Conservation (phyloP, 2,888 invertebrate genomes). For the Boloria selene region DNA sequence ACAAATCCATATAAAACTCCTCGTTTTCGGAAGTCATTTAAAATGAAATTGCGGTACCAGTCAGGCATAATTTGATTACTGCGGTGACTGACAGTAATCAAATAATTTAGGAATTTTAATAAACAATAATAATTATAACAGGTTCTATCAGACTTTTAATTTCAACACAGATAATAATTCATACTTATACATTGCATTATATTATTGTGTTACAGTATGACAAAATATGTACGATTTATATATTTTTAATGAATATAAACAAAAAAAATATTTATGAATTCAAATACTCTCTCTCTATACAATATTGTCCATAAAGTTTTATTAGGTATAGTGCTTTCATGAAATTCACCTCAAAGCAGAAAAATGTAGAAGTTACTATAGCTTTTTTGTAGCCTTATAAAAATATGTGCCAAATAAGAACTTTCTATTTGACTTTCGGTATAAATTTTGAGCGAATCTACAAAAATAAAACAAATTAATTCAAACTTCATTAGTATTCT, state of each 20-base stretch:
- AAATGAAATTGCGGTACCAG: no score
- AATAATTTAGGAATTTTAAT: slow-evolving; percentile 13
- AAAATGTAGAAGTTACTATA: not conserved
- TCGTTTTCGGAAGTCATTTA: no score
- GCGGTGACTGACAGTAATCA: not conserved
- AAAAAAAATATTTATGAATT: no score
- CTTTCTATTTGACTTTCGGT: slow-evolving; percentile 12
- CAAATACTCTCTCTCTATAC: not conserved
- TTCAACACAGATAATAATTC: not conserved
- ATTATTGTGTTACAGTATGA: no score
- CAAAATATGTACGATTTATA: no score
- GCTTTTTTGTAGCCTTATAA: not conserved
- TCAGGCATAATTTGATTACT: no score
- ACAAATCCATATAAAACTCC: no score
- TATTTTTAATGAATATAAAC: no score
- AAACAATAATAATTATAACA: slow-evolving; percentile 19
- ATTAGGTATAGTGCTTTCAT: not conserved
- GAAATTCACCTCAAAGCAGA: no score
- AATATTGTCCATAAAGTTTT: not conserved
- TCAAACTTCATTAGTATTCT: slow-evolving; percentile 27
- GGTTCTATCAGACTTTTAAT: slow-evolving; percentile 1
- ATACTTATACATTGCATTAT: no score
- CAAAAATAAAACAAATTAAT: slow-evolving; percentile 17
- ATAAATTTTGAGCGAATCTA: slow-evolving; percentile 5
- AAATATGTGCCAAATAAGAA: slow-evolving; percentile 8